Evolutionary conservation across 1,140 invertebrate genomes (phyloP).

Genomic region (Sesamia nonagrioides): DNA sequence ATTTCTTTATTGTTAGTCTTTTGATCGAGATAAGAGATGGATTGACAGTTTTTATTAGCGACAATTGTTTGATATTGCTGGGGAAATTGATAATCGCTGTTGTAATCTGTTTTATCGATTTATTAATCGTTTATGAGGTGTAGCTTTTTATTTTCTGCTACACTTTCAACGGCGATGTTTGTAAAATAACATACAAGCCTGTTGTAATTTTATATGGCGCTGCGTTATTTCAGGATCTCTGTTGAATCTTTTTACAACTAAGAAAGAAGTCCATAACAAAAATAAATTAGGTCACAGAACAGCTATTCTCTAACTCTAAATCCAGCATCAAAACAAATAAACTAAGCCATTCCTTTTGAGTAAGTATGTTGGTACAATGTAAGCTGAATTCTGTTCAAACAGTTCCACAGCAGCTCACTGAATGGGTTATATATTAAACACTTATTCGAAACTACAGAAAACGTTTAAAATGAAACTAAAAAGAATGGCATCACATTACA

Average conservation of each 20-base stretch:
- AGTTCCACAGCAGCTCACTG: too few relatives aligned
- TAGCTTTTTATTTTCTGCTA: not conserved
- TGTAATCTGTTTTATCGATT: slow-evolving; percentile 30
- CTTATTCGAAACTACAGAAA: not conserved
- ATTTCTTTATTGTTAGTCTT: slow-evolving; percentile 39
- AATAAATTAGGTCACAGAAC: too few relatives aligned
- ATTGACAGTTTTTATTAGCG: slow-evolving; percentile 45
- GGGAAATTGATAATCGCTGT: slow-evolving; percentile 2
- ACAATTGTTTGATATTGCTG: slow-evolving; percentile 16
- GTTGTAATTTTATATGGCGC: too few relatives aligned
- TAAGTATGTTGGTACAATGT: too few relatives aligned
- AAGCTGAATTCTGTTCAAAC: too few relatives aligned
- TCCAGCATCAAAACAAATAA: too few relatives aligned
- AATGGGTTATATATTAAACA: not conserved
- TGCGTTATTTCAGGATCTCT: too few relatives aligned
- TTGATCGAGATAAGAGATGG: slow-evolving; percentile 33
- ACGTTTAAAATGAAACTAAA: not conserved
- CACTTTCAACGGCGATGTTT: not conserved
- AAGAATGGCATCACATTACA: not conserved
- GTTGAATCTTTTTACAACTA: too few relatives aligned
- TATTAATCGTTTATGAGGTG: not conserved
- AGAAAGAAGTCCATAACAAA: too few relatives aligned
- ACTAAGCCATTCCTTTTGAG: too few relatives aligned
- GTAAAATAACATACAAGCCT: too few relatives aligned
- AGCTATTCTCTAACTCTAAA: too few relatives aligned